Base-by-base conservation (phyloP, 2,888 invertebrate genomes). In the Heliconius ethilla region DNA sequence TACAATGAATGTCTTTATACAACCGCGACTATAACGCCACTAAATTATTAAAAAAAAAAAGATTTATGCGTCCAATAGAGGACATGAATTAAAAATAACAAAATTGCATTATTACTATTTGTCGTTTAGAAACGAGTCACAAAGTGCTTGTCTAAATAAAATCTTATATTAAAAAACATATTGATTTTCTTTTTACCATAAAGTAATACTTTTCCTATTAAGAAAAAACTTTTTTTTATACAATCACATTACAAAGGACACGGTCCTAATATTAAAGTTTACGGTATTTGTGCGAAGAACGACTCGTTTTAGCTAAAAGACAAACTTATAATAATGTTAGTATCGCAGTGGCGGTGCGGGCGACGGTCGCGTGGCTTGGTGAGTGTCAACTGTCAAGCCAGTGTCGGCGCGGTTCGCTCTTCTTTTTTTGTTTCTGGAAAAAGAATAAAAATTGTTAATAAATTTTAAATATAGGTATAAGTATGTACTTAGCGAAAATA, bases 331-430 rank as follows among this genome's bases (percentile, higher is more conserved):
- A 29, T 27, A 63, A 27, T 9, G 40, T 69, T 40, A 22, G 40
- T 45, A 15, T 75, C 37, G 59, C 59, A 76, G 76, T 75, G 55
- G 81, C 75, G 79, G 78, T 80, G 82, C 29, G 70, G 78, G 80
- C 81, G 75, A 79, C 78, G 72, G 77, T 79, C 78, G 80, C 78
- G 76, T 75, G 81, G 77, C 77, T 70, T 29, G 73, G 76, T 51
- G 74, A 65, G 70, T 82, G 80, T 75, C 78, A 79, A 75, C 79
- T 75, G 77, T 80, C 75, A 62, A 74, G 80, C 81, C 79, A 76
- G 82, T 82, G 79, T 77, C 78, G 79, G 79, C 82, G 81, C 75
- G 75, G 67, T 63, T 81, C 62, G 79, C 75, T 75, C 75, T 77
- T 77, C 69, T 75, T 62, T 76, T 75, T 76, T 75, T 51, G 67